phyloP scores from a whole-genome alignment of 2,797 vertebrate genomes.

The Anniella stebbinsi region DNA sequence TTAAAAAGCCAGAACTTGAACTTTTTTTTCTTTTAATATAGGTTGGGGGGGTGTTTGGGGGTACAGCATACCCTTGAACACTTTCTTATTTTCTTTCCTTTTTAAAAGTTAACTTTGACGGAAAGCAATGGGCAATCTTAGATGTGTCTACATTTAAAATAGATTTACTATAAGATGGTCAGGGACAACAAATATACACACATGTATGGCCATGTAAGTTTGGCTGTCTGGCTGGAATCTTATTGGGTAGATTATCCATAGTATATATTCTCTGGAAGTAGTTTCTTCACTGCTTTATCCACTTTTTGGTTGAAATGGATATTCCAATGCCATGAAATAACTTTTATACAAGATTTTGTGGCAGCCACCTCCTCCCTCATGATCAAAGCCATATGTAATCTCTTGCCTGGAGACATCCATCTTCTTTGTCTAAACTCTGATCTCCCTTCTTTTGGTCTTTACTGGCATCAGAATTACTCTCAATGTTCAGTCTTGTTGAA shows the following conservation, averaged over 20 bases:
- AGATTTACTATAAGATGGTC: neutral
- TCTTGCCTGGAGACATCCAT: neutral
- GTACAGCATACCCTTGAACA: too few relatives aligned
- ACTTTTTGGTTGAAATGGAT: constrained; percentile 27
- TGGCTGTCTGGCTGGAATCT: neutral
- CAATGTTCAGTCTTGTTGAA: neutral
- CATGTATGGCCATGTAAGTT: neutral
- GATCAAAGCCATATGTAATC: constrained; percentile 52
- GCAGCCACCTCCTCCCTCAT: constrained; percentile 6
- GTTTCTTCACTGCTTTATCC: constrained; percentile 43
- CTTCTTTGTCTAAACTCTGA: neutral
- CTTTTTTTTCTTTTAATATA: too few relatives aligned
- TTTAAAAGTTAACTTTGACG: neutral
- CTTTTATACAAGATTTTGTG: constrained; percentile 38
- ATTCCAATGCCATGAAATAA: constrained; percentile 30
- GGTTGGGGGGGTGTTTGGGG: too few relatives aligned
- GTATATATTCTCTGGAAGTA: neutral
- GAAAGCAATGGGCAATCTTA: neutral
- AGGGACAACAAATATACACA: neutral
- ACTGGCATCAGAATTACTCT: neutral
- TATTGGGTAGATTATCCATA: constrained; percentile 23
- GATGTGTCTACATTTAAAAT: neutral
- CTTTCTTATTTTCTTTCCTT: too few relatives aligned
- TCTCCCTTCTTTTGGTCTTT: constrained; percentile 6
- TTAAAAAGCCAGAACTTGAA: too few relatives aligned